Evolutionary conservation across 2,888 invertebrate genomes (phyloP).

Genomic region (Selenia dentaria): DNA sequence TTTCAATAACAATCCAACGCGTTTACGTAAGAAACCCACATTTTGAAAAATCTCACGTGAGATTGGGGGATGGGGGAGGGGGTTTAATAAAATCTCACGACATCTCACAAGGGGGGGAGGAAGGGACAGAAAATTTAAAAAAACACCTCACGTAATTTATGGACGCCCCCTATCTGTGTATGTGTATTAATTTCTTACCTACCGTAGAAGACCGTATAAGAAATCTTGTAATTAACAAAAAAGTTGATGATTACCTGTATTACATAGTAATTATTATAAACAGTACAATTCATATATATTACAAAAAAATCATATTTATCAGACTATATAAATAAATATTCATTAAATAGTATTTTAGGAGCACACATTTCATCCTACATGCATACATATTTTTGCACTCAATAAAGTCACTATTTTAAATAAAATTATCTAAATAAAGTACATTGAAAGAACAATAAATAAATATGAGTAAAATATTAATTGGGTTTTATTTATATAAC

Average conservation of each 20-base stretch:
- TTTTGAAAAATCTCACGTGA: too few relatives aligned
- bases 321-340: slow-evolving; percentile 29
- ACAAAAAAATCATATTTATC: slow-evolving; percentile 6
- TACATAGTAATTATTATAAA: slow-evolving; percentile 7
- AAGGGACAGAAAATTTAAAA: too few relatives aligned
- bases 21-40: too few relatives aligned
- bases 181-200: slow-evolving; percentile 13
- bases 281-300: slow-evolving; percentile 2
- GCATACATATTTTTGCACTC: slow-evolving; percentile 77
- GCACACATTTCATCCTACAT: slow-evolving; percentile 71
- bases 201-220: slow-evolving; percentile 12
- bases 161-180: slow-evolving; percentile 11
- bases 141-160: too few relatives aligned
- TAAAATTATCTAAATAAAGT: slow-evolving; percentile 68
- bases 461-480: slow-evolving; percentile 43
- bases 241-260: slow-evolving; percentile 1
- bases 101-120: too few relatives aligned
- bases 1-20: too few relatives aligned
- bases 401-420: slow-evolving; percentile 80
- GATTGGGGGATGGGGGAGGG: too few relatives aligned
- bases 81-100: too few relatives aligned
- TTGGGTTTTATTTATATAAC: slow-evolving; percentile 51
- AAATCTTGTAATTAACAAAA: slow-evolving; percentile 13
- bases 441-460: slow-evolving; percentile 78
- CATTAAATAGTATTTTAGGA: slow-evolving; percentile 62